phyloP scores from a whole-genome alignment of 2,113 vertebrate genomes.

The Rhadina sibilatrix region DNA sequence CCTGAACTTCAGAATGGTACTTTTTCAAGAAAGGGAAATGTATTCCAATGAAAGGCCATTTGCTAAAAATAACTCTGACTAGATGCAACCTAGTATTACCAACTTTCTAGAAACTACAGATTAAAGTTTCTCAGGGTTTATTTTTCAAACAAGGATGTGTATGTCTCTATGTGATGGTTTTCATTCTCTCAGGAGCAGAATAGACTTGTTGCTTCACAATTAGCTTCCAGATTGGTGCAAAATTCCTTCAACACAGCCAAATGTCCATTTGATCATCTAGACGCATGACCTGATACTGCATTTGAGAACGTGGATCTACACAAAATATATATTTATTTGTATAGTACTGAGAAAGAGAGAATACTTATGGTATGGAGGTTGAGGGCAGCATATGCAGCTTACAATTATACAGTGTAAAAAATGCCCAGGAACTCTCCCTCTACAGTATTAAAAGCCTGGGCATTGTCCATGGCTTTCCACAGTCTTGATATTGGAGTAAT shows the following conservation, averaged over 20 bases:
- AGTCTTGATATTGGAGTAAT: background rate
- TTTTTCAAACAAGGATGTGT: background rate
- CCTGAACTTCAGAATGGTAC: constrained; percentile 56
- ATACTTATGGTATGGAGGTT: background rate
- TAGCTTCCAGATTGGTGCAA: background rate
- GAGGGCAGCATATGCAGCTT: background rate
- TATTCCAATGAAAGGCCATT: background rate
- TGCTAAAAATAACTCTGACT: background rate
- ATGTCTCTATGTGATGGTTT: background rate
- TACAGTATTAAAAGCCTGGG: background rate
- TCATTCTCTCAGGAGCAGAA: background rate
- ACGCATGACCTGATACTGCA: background rate
- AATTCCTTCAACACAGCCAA: background rate
- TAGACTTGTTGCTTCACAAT: background rate
- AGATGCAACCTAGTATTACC: background rate
- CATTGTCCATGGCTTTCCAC: background rate
- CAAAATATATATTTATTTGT: background rate
- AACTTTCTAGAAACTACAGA: background rate
- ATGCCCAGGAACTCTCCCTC: background rate
- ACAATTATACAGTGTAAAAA: background rate
- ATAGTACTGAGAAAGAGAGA: background rate
- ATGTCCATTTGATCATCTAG: background rate
- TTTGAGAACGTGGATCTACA: background rate
- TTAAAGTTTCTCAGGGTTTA: background rate
- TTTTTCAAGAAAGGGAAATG: background rate